A percentile compares a stretch with the other conserved stretches of the same genome.
These are phyloP conservation scores for Lepisosteus osseus DNA, from an alignment of 2,113 vertebrate species.

Conservation along the genomic window DNA sequence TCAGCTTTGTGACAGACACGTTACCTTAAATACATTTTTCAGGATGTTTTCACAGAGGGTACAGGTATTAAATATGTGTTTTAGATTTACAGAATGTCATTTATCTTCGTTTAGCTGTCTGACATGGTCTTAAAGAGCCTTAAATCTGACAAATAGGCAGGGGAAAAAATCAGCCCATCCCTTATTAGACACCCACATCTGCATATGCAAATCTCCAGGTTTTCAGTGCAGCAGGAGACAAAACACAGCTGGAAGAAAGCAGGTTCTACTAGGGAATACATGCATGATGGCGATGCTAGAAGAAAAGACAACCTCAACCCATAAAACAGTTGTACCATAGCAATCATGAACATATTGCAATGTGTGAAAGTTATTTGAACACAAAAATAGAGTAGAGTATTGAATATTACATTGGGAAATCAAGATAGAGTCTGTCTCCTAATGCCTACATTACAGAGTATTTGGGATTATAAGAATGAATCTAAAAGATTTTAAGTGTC, in stretches of 20 bases:
- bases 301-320: no score
- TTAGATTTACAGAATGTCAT: not conserved
- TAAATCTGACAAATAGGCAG: constrained; percentile 5
- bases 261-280: no score
- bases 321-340: no score
- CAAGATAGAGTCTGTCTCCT: no score
- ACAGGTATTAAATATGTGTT: not conserved
- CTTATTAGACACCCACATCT: not conserved
- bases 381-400: no score
- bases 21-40: constrained; percentile 6
- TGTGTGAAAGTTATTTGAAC: no score
- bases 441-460: no score
- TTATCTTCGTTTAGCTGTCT: not conserved
- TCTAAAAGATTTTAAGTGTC: no score
- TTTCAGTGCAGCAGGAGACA: not conserved
- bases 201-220: not conserved
- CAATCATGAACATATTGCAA: no score
- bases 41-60: not conserved
- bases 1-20: not conserved
- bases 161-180: not conserved
- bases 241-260: not conserved
- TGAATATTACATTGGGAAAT: no score
- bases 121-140: constrained; percentile 12
- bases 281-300: no score
- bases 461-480: no score